phyloP scores from a whole-genome alignment of 2,797 vertebrate species.

The Gobio occitaniae region DNA sequence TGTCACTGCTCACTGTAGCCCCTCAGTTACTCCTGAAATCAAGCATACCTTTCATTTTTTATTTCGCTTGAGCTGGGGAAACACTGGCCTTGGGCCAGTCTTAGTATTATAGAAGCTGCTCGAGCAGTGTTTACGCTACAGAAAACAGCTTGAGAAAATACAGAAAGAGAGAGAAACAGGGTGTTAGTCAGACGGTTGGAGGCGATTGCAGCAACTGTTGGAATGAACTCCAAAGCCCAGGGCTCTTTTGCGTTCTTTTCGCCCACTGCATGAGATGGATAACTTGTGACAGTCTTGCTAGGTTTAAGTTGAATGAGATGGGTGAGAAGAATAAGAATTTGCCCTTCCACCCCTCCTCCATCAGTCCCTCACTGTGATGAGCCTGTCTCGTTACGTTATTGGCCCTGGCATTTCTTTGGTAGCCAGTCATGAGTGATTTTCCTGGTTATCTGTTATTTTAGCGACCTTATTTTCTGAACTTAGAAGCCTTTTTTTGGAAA shows the following conservation, averaged over 20 bases:
- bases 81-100: conserved; percentile 28
- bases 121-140: conserved; percentile 26
- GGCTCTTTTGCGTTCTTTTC: conserved; percentile 14
- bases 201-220: conserved; percentile 31
- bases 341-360: conserved; percentile 1
- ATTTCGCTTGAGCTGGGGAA: conserved; percentile 16
- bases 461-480: not conserved
- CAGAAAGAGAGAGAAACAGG: not conserved
- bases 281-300: conserved; percentile 53
- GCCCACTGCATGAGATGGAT: conserved; percentile 48
- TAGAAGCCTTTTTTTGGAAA: not conserved
- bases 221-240: conserved; percentile 47
- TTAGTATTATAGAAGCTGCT: conserved; percentile 29
- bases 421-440: conserved; percentile 15
- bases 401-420: conserved; percentile 19
- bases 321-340: conserved; percentile 40
- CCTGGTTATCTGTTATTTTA: conserved; percentile 19
- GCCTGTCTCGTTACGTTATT: conserved; percentile 30
- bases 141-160: conserved; percentile 38
- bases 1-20: not conserved
- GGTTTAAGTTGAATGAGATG: conserved; percentile 52
- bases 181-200: conserved; percentile 8
- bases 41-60: conserved; percentile 2
- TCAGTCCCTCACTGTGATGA: conserved; percentile 22
- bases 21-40: conserved; percentile 4